These are phyloP conservation scores for Anneissia japonica DNA, from an alignment of 35 echinoderm and acorn worm species.

Conservation along the genomic window DNA sequence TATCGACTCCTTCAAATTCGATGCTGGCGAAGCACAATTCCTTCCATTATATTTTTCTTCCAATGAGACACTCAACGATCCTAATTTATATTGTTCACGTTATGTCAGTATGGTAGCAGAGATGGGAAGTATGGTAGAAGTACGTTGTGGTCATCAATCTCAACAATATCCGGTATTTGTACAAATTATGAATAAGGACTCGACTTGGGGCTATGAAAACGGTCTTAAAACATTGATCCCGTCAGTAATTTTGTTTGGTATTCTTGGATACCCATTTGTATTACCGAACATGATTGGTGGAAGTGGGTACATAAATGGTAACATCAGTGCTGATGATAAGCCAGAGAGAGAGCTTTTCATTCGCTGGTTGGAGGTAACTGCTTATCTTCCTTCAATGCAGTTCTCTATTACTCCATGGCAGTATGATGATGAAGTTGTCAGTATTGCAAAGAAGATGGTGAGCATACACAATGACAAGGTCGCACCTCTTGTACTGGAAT, in stretches of 20 bases:
- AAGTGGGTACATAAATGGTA: slow-evolving; percentile 32
- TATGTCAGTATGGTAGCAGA: slow-evolving; percentile 40
- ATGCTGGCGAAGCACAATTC: slow-evolving; percentile 60
- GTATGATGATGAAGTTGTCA: slow-evolving; percentile 43
- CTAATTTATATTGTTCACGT: slow-evolving; percentile 48
- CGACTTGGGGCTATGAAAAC: slow-evolving; percentile 60
- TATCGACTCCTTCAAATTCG: slow-evolving; percentile 76
- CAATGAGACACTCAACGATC: slow-evolving; percentile 34
- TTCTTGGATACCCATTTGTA: slow-evolving; percentile 88
- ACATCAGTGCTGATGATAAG: not conserved
- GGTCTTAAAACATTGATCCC: slow-evolving; percentile 75
- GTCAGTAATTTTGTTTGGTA: slow-evolving; percentile 39
- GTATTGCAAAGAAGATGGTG: slow-evolving; percentile 50
- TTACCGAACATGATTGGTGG: slow-evolving; percentile 64
- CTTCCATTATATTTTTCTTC: slow-evolving; percentile 56
- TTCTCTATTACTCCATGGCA: slow-evolving; percentile 62
- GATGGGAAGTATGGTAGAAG: slow-evolving; percentile 31
- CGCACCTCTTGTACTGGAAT: slow-evolving; percentile 36
- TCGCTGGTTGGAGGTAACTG: slow-evolving; percentile 58
- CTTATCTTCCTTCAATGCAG: slow-evolving; percentile 76
- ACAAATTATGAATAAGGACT: slow-evolving; percentile 55
- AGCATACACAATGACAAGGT: slow-evolving; percentile 58
- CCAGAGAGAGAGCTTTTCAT: slow-evolving; percentile 64
- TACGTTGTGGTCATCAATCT: slow-evolving; percentile 61
- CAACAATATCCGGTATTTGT: slow-evolving; percentile 74